Conservation (phyloP, 2,113 vertebrate genomes). For the Myxocyprinus asiaticus region DNA sequence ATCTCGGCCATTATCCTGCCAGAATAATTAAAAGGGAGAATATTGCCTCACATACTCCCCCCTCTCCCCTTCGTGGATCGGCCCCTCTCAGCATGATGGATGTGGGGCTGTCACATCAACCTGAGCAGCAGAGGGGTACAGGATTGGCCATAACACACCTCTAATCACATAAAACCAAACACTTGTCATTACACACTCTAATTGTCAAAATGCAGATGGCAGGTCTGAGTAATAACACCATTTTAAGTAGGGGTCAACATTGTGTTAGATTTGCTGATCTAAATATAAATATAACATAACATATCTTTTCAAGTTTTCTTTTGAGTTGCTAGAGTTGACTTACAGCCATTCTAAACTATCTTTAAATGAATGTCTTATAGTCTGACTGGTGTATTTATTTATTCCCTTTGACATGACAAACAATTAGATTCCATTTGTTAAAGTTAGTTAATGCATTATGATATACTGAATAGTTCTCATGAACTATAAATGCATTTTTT, state of each 20-base stretch:
- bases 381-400: too few relatives aligned
- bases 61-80: conserved; percentile 62
- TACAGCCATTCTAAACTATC: too few relatives aligned
- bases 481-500: too few relatives aligned
- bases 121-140: conserved; percentile 52
- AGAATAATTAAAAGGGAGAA: conserved; percentile 75
- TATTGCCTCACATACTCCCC: conserved; percentile 70
- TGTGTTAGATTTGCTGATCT: neutral
- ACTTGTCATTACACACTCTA: conserved; percentile 17
- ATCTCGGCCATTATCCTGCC: conserved; percentile 69
- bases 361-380: too few relatives aligned
- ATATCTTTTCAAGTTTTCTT: too few relatives aligned
- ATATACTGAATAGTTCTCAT: too few relatives aligned
- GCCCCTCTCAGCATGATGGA: conserved; percentile 68
- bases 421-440: too few relatives aligned
- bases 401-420: too few relatives aligned
- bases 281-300: too few relatives aligned
- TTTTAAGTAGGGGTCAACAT: neutral
- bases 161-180: conserved; percentile 39
- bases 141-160: conserved; percentile 3
- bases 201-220: conserved; percentile 21
- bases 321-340: too few relatives aligned
- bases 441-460: too few relatives aligned
- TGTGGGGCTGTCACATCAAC: conserved; percentile 73
- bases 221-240: conserved; percentile 20